These are phyloP conservation scores for Noctua comes DNA, from an alignment of 2,888 invertebrate species.

Conservation along the genomic window DNA sequence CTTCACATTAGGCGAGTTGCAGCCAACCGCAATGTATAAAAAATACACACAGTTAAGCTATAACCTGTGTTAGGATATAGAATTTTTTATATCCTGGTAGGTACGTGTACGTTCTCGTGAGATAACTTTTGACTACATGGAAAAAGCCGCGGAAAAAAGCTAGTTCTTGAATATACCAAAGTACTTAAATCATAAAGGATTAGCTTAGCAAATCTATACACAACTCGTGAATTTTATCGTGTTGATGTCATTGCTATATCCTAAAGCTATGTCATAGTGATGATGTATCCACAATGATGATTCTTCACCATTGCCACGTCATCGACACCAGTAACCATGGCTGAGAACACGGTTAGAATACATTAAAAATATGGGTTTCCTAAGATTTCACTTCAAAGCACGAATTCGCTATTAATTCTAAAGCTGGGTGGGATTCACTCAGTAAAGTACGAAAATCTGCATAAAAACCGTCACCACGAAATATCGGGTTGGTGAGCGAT, in stretches of 20 bases:
- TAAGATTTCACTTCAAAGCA: slow-evolving; percentile 27
- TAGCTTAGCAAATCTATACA: neutral
- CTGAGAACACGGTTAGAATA: slow-evolving; percentile 50
- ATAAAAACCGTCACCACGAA: neutral
- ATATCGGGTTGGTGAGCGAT: neutral
- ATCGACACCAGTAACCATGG: slow-evolving; percentile 23
- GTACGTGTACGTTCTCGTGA: neutral
- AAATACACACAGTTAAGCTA: neutral
- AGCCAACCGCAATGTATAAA: neutral
- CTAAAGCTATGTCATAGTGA: slow-evolving; percentile 30
- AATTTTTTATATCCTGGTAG: neutral
- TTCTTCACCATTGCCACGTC: slow-evolving; percentile 18
- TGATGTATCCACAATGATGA: slow-evolving; percentile 39
- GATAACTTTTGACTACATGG: neutral
- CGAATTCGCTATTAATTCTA: slow-evolving; percentile 47
- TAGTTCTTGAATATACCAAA: neutral
- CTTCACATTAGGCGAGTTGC: neutral
- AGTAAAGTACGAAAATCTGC: neutral
- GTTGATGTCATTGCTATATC: slow-evolving; percentile 42
- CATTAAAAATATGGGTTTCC: slow-evolving; percentile 20
- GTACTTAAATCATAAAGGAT: neutral
- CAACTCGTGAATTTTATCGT: too few relatives aligned
- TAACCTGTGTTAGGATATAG: neutral
- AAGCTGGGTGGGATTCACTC: neutral
- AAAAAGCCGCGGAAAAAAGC: neutral